Evolutionary conservation across 2,113 vertebrate genomes (phyloP).

Genomic region (Anhinga rufa): DNA sequence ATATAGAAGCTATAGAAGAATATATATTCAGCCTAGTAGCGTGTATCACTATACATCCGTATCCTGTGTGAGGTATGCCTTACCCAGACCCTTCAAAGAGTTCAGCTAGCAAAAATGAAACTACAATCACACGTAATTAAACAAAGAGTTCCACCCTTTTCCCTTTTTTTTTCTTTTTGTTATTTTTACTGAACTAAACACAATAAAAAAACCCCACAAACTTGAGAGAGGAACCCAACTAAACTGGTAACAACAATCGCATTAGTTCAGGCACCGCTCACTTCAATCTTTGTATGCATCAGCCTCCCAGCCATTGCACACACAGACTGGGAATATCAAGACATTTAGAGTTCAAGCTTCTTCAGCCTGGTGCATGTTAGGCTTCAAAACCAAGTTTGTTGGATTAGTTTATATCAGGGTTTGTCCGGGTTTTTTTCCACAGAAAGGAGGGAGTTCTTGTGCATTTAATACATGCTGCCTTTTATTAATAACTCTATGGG

Average conservation of each 20-base stretch:
- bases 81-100: background rate
- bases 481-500: constrained; percentile 21
- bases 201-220: background rate
- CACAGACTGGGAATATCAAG: background rate
- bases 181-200: background rate
- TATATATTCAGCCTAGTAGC: no score
- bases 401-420: background rate
- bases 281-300: background rate
- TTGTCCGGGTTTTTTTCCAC: background rate
- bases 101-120: background rate
- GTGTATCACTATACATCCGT: no score
- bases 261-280: background rate
- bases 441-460: background rate
- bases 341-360: background rate
- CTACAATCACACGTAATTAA: background rate
- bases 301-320: background rate
- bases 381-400: background rate
- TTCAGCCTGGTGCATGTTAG: background rate
- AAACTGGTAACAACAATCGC: background rate
- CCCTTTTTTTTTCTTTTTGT: rapidly evolving
- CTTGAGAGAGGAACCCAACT: background rate
- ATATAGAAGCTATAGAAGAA: no score
- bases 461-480: background rate
- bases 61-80: background rate
- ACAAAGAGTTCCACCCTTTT: background rate